Evolutionary conservation across 2,113 vertebrate species (phyloP).

Genomic region (Erinaceus europaeus): DNA sequence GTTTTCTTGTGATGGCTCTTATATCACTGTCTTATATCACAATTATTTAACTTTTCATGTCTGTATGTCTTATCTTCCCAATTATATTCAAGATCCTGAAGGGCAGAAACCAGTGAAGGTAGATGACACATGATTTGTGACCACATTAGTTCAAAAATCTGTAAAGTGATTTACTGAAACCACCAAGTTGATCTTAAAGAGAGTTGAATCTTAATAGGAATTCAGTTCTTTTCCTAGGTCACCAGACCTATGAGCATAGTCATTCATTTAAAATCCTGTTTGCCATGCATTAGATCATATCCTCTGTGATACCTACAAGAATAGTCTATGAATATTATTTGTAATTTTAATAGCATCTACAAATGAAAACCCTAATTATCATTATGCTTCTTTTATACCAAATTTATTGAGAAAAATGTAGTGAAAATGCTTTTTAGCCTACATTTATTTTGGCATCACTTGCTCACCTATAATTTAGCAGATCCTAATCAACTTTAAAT

Average conservation of each 20-base stretch:
- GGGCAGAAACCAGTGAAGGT: background rate
- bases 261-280: conserved; percentile 44
- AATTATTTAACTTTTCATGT: conserved; percentile 61
- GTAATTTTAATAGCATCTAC: conserved; percentile 37
- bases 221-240: conserved; percentile 22
- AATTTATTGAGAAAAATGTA: conserved; percentile 38
- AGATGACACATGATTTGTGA: conserved; percentile 43
- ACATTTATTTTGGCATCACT: conserved; percentile 41
- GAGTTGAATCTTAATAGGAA: conserved; percentile 50
- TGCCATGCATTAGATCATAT: conserved; percentile 33
- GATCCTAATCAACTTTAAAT: conserved; percentile 49
- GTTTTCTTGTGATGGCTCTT: conserved; percentile 48
- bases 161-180: conserved; percentile 50
- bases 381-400: conserved; percentile 8
- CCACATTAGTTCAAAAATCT: conserved; percentile 50
- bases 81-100: conserved; percentile 55
- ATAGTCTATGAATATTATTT: conserved; percentile 26
- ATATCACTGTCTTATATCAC: conserved; percentile 51
- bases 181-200: conserved; percentile 39
- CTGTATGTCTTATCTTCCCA: conserved; percentile 53
- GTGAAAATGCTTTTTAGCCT: conserved; percentile 35
- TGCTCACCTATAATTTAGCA: conserved; percentile 25
- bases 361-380: conserved; percentile 44
- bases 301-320: background rate
- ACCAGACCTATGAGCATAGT: conserved; percentile 35